Base-by-base conservation (phyloP, 37 sponge, comb jelly and placozoan species). In the Axinella damicornis region DNA sequence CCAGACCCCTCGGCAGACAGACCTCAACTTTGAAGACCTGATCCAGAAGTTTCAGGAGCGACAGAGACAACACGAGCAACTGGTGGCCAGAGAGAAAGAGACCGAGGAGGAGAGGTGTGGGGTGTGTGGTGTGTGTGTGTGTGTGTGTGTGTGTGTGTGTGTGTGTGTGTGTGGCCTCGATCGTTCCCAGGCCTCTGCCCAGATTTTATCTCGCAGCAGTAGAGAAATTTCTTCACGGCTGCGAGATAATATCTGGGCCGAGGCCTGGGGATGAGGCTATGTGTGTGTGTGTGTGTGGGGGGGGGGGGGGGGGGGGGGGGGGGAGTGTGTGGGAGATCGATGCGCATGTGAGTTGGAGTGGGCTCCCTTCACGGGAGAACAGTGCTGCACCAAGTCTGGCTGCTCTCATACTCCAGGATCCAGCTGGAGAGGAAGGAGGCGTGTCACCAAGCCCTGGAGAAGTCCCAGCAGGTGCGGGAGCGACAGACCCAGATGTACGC, bases 21-120 rank as follows among this genome's bases (percentile, higher is more conserved):
- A 97, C 71, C 83, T 97, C 64, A 90, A 94, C 66, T 94, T 97
- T 73, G 87, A 92, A 36, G 86, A 74, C 18, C 88, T 97, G 63
- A 79, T 94, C 17, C 74, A 84, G 22, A 89, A 76, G 72, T 94
- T 89, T 72, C 75, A 92, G 65, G 79, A 90, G 62, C 67, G 80
- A 46, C 90, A 85, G 35, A 60, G 52, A 54, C 24, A 41, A 18
- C 27, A 72, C 22, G 90, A 78, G 57, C 74, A 71, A 58, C 46
- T 34, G 32, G 20, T 83, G 40, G 34, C 40, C 1, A 61, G 46
- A 9, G 46, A 46, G 46, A 46, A 9, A 46, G 46, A 46, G 46
- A 46, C 4, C 9, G 46, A 46, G 6, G 46, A 46, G 46, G 46
- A 46, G 9, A 46, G 46, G 46, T 46, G 46, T 46, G 46, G 6